phyloP scores from a whole-genome alignment of 2,797 vertebrate species.

The Pitangus sulphuratus region DNA sequence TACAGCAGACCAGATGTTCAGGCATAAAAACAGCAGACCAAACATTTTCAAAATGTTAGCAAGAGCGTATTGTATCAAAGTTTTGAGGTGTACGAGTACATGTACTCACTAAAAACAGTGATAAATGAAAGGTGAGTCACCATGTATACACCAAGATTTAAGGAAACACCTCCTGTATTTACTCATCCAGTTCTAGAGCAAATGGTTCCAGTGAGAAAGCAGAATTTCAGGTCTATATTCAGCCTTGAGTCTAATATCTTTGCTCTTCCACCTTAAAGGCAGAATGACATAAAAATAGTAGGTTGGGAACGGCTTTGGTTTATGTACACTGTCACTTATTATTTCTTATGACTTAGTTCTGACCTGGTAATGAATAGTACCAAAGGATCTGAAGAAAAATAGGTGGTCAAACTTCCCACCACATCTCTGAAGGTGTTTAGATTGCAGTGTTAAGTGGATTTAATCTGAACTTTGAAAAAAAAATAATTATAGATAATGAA shows the following conservation, averaged over 20 bases:
- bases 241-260: background rate
- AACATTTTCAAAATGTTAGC: background rate
- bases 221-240: background rate
- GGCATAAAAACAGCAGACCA: background rate
- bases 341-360: background rate
- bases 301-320: background rate
- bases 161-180: background rate
- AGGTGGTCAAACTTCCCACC: background rate
- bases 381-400: background rate
- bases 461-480: background rate
- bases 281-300: background rate
- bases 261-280: background rate
- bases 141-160: background rate
- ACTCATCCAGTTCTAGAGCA: background rate
- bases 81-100: background rate
- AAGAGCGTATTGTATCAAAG: background rate
- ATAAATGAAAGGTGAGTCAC: background rate
- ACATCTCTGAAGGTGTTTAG: background rate
- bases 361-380: background rate
- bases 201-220: background rate
- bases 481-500: background rate
- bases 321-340: background rate
- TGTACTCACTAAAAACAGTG: background rate
- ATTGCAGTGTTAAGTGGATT: background rate
- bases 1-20: constrained; percentile 10